Conservation (phyloP, 2,113 vertebrate genomes). For the Hyla sarda region DNA sequence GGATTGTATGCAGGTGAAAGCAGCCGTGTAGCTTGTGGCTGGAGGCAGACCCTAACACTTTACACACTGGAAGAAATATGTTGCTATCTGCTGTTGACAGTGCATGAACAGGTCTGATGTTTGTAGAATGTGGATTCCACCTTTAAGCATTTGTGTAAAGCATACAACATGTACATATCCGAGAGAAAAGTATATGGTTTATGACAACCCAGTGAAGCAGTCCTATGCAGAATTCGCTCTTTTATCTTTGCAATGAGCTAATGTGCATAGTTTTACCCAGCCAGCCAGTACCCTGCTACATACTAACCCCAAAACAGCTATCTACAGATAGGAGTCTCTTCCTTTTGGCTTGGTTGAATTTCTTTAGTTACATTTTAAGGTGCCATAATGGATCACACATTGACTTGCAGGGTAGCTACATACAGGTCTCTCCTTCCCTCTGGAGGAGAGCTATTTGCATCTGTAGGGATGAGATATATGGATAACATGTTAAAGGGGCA, state of each 20-base stretch:
- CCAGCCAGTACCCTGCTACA: no score
- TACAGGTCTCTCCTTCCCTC: no score
- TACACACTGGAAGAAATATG: slow-evolving; percentile 2
- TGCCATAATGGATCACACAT: no score
- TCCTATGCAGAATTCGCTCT: neutral
- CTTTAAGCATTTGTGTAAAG: neutral
- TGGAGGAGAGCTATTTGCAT: no score
- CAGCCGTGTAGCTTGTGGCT: neutral
- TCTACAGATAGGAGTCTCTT: no score
- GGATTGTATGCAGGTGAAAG: neutral
- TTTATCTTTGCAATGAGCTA: no score
- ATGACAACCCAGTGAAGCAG: neutral
- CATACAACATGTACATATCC: neutral
- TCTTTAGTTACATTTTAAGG: no score
- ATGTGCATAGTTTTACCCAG: neutral
- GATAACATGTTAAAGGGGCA: no score
- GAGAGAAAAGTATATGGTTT: neutral
- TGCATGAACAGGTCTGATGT: neutral
- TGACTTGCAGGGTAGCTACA: no score
- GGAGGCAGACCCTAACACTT: neutral
- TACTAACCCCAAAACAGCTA: no score
- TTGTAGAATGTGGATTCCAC: neutral
- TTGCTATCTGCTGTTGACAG: neutral
- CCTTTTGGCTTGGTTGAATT: no score
- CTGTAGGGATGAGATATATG: neutral